Conservation (phyloP, 2,888 invertebrate genomes). For the Epistrophe grossulariae region DNA sequence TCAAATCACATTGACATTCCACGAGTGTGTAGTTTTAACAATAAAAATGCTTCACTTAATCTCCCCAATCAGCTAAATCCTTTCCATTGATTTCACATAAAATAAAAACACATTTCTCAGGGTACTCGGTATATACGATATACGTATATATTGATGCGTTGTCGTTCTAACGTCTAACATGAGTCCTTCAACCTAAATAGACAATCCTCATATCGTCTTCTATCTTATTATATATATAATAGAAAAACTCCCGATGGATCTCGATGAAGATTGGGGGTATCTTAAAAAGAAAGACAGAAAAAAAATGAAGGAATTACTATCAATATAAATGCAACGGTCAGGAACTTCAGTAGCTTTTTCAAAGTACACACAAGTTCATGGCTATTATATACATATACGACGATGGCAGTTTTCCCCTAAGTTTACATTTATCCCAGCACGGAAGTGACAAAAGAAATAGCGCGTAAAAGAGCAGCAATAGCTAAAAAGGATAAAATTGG, state of each 20-base stretch:
- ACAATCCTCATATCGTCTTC: slow-evolving; percentile 29
- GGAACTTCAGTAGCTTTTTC: slow-evolving; percentile 35
- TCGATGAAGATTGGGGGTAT: not conserved
- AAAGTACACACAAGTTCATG: slow-evolving; percentile 42
- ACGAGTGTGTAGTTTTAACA: slow-evolving; percentile 30
- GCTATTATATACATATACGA: slow-evolving; percentile 5
- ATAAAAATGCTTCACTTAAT: slow-evolving; percentile 48
- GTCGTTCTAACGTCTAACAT: slow-evolving; percentile 16
- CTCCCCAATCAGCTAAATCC: slow-evolving; percentile 48
- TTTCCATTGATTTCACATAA: slow-evolving; percentile 63
- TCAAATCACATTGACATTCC: slow-evolving; percentile 41
- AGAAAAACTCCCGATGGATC: not conserved
- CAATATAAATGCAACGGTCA: slow-evolving; percentile 66
- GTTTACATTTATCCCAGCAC: slow-evolving; percentile 37
- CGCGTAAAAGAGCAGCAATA: slow-evolving; percentile 43
- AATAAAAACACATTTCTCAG: slow-evolving; percentile 40
- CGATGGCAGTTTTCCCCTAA: slow-evolving; percentile 48
- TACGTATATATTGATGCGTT: not conserved
- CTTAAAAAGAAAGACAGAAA: slow-evolving; percentile 1
- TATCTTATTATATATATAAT: too few species aligned
- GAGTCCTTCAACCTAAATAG: slow-evolving; percentile 38
- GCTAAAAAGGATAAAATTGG: slow-evolving; percentile 36
- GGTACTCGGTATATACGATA: too few species aligned
- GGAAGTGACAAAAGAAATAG: slow-evolving; percentile 54
- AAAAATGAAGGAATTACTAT: slow-evolving; percentile 6